Evolutionary conservation across 2,888 invertebrate species (phyloP).

Genomic region (Ceraclea dissimilis): DNA sequence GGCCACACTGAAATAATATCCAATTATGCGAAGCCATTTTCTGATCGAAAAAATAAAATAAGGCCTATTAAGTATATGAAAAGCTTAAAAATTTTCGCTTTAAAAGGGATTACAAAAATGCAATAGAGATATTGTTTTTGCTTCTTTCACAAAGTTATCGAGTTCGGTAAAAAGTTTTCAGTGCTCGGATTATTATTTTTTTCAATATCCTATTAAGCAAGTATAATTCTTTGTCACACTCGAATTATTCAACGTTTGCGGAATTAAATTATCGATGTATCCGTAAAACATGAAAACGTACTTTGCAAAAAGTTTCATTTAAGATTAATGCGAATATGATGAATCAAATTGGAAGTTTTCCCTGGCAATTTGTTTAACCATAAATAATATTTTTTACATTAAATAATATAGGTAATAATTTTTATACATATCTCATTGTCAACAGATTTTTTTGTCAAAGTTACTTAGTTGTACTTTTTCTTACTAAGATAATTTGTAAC

Average conservation of each 20-base stretch:
- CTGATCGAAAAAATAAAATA: too few relatives aligned
- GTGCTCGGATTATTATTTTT: neutral
- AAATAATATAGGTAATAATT: too few relatives aligned
- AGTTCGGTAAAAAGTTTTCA: neutral
- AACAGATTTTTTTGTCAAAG: too few relatives aligned
- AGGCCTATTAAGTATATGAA: too few relatives aligned
- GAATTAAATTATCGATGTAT: neutral
- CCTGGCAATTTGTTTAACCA: neutral
- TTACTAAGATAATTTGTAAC: too few relatives aligned
- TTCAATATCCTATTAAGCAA: neutral
- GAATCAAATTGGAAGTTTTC: slow-evolving; percentile 11
- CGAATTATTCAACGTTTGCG: neutral
- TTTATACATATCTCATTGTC: too few relatives aligned
- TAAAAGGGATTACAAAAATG: neutral
- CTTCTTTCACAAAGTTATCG: neutral
- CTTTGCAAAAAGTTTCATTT: slow-evolving; percentile 7
- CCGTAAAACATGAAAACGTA: slow-evolving; percentile 9
- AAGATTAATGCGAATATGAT: slow-evolving; percentile 12
- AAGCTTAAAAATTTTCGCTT: too few relatives aligned
- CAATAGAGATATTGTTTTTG: neutral
- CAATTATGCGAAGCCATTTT: too few relatives aligned
- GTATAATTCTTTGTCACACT: too few relatives aligned
- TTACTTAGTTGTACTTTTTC: too few relatives aligned
- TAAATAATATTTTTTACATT: too few relatives aligned
- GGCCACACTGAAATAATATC: too few relatives aligned